phyloP scores from a whole-genome alignment of 2,888 invertebrate species.

The Macaria liturata region DNA sequence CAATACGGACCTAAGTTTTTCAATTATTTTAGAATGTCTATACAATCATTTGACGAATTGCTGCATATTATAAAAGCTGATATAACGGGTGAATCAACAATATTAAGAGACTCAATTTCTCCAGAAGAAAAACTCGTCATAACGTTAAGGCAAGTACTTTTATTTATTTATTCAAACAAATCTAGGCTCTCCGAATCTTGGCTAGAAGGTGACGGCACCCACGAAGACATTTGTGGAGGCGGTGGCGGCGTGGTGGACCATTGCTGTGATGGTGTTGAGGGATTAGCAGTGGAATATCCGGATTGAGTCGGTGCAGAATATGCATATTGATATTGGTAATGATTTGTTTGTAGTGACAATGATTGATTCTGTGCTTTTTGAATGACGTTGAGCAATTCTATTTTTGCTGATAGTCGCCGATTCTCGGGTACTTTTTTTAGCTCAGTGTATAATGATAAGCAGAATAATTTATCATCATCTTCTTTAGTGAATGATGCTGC shows the following conservation, averaged over 20 bases:
- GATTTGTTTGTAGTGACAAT: not conserved
- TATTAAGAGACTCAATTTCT: slow-evolving; percentile 35
- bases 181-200: not conserved
- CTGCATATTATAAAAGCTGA: slow-evolving; percentile 7
- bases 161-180: not conserved
- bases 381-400: slow-evolving; percentile 1
- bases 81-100: slow-evolving; percentile 21
- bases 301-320: not conserved
- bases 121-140: slow-evolving; percentile 40
- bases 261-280: not conserved
- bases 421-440: slow-evolving; percentile 7
- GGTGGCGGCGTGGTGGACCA: not conserved
- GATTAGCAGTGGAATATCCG: not conserved
- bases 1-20: slow-evolving; percentile 22
- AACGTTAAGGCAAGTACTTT: slow-evolving; percentile 14
- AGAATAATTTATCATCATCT: slow-evolving; percentile 18
- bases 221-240: not conserved
- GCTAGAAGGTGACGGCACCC: not conserved
- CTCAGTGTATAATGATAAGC: slow-evolving; percentile 12
- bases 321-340: not conserved
- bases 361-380: not conserved
- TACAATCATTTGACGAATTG: slow-evolving; percentile 19
- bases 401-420: slow-evolving; percentile 1
- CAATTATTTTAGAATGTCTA: slow-evolving; percentile 22
- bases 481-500: slow-evolving; percentile 5